phyloP scores from a whole-genome alignment of 2,797 vertebrate species.

The Varecia variegata region DNA sequence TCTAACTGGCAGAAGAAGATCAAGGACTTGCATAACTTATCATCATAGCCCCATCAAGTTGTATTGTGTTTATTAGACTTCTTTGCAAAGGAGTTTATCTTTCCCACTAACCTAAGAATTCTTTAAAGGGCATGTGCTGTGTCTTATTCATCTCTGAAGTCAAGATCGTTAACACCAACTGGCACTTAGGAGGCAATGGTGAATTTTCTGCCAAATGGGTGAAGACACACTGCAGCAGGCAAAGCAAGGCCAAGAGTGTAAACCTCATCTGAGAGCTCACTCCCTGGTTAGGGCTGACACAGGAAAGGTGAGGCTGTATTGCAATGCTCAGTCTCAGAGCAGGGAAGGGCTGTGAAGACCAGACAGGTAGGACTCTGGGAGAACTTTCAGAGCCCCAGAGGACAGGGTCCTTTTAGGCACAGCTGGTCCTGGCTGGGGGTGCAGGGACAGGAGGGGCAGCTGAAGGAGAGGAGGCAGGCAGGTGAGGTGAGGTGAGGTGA shows the following conservation, averaged over 20 bases:
- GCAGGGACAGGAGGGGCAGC: background rate
- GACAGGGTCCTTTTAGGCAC: background rate
- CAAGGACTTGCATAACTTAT: background rate
- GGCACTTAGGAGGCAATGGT: background rate
- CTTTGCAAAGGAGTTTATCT: background rate
- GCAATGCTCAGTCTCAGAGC: background rate
- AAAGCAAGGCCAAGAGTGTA: background rate
- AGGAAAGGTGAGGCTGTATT: background rate
- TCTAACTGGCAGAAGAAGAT: background rate
- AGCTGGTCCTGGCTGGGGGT: background rate
- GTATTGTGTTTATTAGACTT: background rate
- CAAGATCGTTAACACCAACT: background rate
- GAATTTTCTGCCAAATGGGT: background rate
- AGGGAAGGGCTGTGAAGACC: background rate
- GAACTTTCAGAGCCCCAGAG: background rate
- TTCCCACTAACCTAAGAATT: background rate
- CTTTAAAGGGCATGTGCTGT: background rate
- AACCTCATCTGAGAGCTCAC: background rate
- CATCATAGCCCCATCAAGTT: background rate
- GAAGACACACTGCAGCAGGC: background rate
- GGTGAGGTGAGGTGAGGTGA: background rate
- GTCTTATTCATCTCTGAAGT: conserved; percentile 1
- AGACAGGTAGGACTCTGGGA: background rate
- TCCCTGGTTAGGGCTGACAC: background rate
- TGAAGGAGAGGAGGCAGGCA: background rate